phyloP scores from a whole-genome alignment of 2,888 invertebrate genomes.

The Sisyra nigra region DNA sequence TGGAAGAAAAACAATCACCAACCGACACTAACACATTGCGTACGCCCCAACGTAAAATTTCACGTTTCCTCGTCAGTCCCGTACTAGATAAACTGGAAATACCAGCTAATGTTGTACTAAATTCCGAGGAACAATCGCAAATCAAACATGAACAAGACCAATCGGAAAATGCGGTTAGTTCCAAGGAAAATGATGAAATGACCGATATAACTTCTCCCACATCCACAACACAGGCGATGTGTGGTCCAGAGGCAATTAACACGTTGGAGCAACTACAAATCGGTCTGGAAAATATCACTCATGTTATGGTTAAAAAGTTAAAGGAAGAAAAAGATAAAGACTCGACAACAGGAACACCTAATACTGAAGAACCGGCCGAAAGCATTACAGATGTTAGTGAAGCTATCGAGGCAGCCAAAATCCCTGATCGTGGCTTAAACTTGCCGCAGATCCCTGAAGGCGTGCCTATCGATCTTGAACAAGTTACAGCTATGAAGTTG shows the following conservation, averaged over 20 bases:
- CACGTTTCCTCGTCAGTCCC: slow-evolving; percentile 68
- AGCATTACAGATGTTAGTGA: slow-evolving; percentile 6
- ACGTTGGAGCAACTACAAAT: slow-evolving; percentile 39
- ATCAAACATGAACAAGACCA: slow-evolving; percentile 5
- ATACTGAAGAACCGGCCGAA: slow-evolving; percentile 10
- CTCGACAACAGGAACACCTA: slow-evolving; percentile 10
- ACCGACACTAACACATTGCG: not conserved
- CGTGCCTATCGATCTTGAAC: slow-evolving; percentile 7
- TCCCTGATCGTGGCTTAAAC: slow-evolving; percentile 11
- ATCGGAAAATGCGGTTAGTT: not conserved
- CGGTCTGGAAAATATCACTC: slow-evolving; percentile 37
- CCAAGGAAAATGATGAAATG: slow-evolving; percentile 2
- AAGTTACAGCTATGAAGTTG: slow-evolving; percentile 7
- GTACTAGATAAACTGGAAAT: slow-evolving; percentile 42
- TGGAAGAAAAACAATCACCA: not conserved
- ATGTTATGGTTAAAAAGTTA: slow-evolving; percentile 26
- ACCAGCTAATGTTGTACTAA: slow-evolving; percentile 20
- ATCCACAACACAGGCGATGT: slow-evolving; percentile 22
- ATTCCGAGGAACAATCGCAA: not conserved
- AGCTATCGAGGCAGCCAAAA: slow-evolving; percentile 5
- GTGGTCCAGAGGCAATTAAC: slow-evolving; percentile 32
- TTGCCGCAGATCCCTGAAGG: slow-evolving; percentile 10
- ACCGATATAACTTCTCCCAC: slow-evolving; percentile 10
- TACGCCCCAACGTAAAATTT: slow-evolving; percentile 49
- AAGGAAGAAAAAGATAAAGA: slow-evolving; percentile 18